phyloP scores from a whole-genome alignment of 2,888 invertebrate species.

The Oscheius sp. region DNA sequence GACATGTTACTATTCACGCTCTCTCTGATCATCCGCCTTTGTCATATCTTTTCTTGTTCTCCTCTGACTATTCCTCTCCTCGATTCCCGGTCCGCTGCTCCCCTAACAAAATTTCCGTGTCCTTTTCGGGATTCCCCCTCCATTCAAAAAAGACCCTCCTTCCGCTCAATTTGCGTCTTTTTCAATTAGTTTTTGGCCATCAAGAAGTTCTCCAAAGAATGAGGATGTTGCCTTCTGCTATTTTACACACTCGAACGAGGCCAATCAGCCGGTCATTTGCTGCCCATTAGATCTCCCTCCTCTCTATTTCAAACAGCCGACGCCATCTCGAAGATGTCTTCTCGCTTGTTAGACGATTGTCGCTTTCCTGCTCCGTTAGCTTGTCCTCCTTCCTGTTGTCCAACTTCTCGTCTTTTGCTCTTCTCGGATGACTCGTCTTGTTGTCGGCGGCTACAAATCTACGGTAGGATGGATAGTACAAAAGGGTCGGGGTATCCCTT shows the following conservation, averaged over 20 bases:
- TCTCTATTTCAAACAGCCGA: not conserved
- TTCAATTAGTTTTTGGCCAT: not conserved
- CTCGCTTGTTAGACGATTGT: too few relatives aligned
- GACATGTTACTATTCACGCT: too few relatives aligned
- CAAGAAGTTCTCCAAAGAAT: too few relatives aligned
- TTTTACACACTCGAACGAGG: constrained; percentile 21
- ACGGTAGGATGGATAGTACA: too few relatives aligned
- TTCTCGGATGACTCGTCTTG: not conserved
- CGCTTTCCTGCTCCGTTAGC: too few relatives aligned
- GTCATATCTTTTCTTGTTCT: not conserved
- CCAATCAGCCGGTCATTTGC: constrained; percentile 29
- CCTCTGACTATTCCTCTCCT: constrained; percentile 2
- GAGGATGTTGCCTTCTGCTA: not conserved
- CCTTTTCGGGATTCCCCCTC: not conserved
- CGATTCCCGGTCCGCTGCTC: not conserved
- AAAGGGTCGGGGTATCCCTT: too few relatives aligned
- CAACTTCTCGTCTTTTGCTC: too few relatives aligned
- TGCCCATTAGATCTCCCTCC: constrained; percentile 15
- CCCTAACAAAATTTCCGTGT: not conserved
- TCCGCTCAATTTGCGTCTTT: not conserved
- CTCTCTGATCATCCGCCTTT: constrained; percentile 1
- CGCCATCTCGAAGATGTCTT: too few relatives aligned
- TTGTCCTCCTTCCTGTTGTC: too few relatives aligned
- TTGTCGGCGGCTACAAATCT: too few relatives aligned
- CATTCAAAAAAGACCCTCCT: not conserved